Conservation (phyloP, 2,797 vertebrate species). For the Tachyglossus aculeatus region DNA sequence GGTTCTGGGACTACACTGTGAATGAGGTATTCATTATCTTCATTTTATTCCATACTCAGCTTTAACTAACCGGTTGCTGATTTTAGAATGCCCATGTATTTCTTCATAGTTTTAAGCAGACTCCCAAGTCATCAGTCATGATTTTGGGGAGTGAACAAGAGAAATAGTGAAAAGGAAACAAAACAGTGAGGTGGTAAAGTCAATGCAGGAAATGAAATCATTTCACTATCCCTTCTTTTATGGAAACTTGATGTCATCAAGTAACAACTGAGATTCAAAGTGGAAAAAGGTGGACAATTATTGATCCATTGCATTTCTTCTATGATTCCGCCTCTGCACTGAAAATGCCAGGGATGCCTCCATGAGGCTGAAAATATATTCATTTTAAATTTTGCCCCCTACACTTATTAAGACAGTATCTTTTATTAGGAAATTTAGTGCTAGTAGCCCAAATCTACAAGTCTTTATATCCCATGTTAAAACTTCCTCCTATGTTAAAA, state of each 20-base stretch:
- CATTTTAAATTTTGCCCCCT: not conserved
- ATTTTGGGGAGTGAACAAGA: not conserved
- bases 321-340: not conserved
- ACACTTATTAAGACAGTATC: too few species aligned
- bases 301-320: not conserved
- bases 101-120: too few species aligned
- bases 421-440: not conserved
- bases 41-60: too few species aligned
- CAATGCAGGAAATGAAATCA: not conserved
- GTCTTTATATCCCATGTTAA: not conserved
- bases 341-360: not conserved
- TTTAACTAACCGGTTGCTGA: too few species aligned
- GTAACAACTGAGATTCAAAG: not conserved
- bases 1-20: constrained; percentile 5
- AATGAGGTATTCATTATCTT: not conserved
- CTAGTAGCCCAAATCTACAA: not conserved
- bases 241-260: not conserved
- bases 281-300: not conserved
- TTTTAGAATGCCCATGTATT: too few species aligned
- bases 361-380: not conserved
- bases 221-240: not conserved
- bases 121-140: not conserved
- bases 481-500: not conserved
- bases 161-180: not conserved
- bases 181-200: not conserved